phyloP scores from a whole-genome alignment of 2,113 vertebrate species.

The Hepsetus odoe region DNA sequence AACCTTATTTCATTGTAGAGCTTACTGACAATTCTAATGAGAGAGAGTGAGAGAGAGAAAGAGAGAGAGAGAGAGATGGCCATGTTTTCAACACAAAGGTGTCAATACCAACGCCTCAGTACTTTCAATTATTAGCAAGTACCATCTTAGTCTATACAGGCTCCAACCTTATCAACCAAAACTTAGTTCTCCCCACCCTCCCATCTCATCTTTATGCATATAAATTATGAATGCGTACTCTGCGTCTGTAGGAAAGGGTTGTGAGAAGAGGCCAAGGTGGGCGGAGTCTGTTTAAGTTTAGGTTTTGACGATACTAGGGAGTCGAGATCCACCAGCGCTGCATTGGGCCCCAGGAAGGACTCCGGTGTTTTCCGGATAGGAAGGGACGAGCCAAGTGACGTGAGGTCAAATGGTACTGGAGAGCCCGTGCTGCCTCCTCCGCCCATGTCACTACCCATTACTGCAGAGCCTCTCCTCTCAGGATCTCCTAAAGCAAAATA shows the following conservation, averaged over 20 bases:
- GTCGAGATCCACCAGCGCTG: conserved; percentile 88
- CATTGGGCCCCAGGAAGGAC: conserved; percentile 91
- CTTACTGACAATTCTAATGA: no score
- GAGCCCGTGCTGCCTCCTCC: conserved; percentile 70
- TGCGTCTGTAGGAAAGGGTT: conserved; percentile 87
- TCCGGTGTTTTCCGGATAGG: conserved; percentile 88
- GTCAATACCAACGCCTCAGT: no score
- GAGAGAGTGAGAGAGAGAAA: no score
- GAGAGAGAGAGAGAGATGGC: no score
- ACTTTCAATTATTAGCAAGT: no score
- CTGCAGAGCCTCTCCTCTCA: conserved; percentile 69
- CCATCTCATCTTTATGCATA: no score
- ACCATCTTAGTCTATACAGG: no score
- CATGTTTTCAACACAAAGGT: no score
- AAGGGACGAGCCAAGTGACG: conserved; percentile 80
- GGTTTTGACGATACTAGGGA: conserved; percentile 85
- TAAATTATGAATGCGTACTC: conserved; percentile 63
- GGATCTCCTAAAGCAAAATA: conserved; percentile 65
- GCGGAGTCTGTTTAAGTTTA: conserved; percentile 78
- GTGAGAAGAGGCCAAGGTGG: conserved; percentile 78
- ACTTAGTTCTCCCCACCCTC: no score
- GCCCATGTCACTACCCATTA: conserved; percentile 58
- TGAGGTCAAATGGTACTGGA: conserved; percentile 80
- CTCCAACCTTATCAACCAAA: no score
- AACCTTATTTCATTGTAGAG: no score